Evolutionary conservation across 1,140 invertebrate genomes (phyloP), one percentile per base, ranked within the genome.

Genomic region (Bombyx mandarina): DNA sequence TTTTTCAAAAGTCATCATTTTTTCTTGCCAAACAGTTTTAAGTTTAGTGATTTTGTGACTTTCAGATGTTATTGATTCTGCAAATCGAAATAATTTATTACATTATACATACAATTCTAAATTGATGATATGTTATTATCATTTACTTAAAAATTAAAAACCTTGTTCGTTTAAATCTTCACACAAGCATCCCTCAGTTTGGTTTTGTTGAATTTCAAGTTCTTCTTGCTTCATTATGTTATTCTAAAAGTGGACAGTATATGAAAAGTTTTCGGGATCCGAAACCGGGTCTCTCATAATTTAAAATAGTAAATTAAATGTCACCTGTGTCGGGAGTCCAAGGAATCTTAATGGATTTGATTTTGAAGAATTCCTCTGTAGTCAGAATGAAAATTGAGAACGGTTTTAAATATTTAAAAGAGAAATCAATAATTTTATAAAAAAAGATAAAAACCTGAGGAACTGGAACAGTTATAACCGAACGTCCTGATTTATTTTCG

Each of bases 161-260:
- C 62, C 65, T 58, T 12, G 26, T 10, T 56, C 60, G 35, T 54
- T 55, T 18, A 57, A 45, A 43, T 66, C 58, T 3, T 12, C 45
- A 35, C 54, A 50, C 44, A 43, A 8, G 55, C 52, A 46, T 71
- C 64, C 4, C 54, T 63, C 42, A 58, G 58, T 3, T 69, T 66
- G 42, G 26, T 61, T 59, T 44, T 71, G 68, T 8, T 66, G 60
- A 6, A 69, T 43, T 66, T 79, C 77, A 12, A 75, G 48, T 22
- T 79, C 73, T 64, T 79, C 75, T 57, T 64, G 65, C 61, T 63
- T 66, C 47, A 71, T 71, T 58, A 79, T 79, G 46, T 65, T 74
- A 42, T 77, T 69, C 77, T 79, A 50, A 53, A 35, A 35, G 26
- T 35, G 26, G 26, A 5, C 26, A 35, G 4, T 35, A 35, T 35